These are phyloP conservation scores for Sarcophaga bullata DNA, from an alignment of 1,140 invertebrate species.

Conservation along the genomic window DNA sequence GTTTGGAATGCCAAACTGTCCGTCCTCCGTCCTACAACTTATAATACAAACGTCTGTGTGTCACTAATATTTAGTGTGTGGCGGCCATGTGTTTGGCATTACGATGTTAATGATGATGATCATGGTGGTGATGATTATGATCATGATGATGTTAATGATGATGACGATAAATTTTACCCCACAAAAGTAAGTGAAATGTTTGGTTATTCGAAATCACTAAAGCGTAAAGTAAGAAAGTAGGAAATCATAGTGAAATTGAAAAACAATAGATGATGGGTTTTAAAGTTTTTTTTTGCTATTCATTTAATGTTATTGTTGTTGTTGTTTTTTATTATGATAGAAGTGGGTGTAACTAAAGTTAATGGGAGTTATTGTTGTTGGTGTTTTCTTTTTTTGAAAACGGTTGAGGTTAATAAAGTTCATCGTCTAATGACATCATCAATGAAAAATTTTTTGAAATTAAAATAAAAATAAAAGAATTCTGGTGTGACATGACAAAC, in stretches of 20 bases:
- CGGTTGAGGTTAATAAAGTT: no score
- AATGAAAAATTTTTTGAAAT: not conserved
- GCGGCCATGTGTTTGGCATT: slow-evolving; percentile 3
- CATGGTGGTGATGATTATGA: not conserved
- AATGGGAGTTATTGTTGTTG: not conserved
- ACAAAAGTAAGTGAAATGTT: not conserved
- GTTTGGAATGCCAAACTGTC: no score
- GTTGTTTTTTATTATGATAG: not conserved
- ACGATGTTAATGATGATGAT: not conserved
- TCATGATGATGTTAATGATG: not conserved
- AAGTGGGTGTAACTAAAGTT: slow-evolving; percentile 23
- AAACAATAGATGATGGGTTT: slow-evolving; percentile 15
- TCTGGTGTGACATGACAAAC: no score
- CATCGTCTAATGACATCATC: not conserved
- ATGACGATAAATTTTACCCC: not conserved
- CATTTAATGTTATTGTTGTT: no score
- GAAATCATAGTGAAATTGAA: slow-evolving; percentile 18
- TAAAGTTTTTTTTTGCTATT: not conserved
- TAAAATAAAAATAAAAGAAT: not conserved
- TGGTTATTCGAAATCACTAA: not conserved
- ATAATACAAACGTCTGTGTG: not conserved
- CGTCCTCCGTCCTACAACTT: no score
- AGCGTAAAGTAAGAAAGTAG: slow-evolving; percentile 26
- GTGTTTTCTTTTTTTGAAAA: no score
- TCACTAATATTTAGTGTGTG: not conserved